phyloP scores from a whole-genome alignment of 2,888 invertebrate genomes.

The Hoplodrina blanda region DNA sequence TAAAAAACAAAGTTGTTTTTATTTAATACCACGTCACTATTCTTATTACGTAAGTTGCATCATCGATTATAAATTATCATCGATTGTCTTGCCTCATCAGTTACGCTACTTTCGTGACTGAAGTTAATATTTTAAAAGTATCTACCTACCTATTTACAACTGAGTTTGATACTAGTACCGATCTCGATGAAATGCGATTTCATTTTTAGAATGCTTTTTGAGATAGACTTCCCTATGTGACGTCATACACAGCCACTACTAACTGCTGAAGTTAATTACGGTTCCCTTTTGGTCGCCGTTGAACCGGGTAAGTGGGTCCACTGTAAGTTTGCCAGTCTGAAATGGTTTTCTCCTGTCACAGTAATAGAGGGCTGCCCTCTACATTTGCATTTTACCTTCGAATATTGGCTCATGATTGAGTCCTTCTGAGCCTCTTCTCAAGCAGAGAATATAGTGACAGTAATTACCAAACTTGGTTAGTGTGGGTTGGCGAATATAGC shows the following conservation, averaged over 20 bases:
- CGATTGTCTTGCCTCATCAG: conserved; percentile 33
- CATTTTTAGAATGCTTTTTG: not conserved
- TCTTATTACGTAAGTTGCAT: conserved; percentile 13
- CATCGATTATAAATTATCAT: conserved; percentile 23
- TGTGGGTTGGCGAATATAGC: too few relatives aligned
- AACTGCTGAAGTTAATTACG: conserved; percentile 15
- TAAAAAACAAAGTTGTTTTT: conserved; percentile 10
- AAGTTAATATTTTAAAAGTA: not conserved
- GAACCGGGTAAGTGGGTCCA: not conserved
- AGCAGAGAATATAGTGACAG: not conserved
- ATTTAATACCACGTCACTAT: conserved; percentile 1
- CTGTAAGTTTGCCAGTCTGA: conserved; percentile 5
- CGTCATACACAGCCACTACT: not conserved
- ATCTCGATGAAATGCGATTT: conserved; percentile 6
- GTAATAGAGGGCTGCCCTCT: not conserved
- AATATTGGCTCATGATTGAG: not conserved
- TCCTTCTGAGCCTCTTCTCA: not conserved
- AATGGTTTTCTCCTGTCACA: conserved; percentile 1
- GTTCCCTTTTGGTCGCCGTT: not conserved
- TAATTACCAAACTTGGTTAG: conserved; percentile 3
- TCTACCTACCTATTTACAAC: not conserved
- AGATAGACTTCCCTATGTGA: not conserved
- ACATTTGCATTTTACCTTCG: not conserved
- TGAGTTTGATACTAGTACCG: conserved; percentile 1
- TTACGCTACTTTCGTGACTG: conserved; percentile 12